Evolutionary conservation across 2,113 vertebrate species (phyloP), one percentile per base, ranked within the genome.

Genomic region (Eulemur macaco): DNA sequence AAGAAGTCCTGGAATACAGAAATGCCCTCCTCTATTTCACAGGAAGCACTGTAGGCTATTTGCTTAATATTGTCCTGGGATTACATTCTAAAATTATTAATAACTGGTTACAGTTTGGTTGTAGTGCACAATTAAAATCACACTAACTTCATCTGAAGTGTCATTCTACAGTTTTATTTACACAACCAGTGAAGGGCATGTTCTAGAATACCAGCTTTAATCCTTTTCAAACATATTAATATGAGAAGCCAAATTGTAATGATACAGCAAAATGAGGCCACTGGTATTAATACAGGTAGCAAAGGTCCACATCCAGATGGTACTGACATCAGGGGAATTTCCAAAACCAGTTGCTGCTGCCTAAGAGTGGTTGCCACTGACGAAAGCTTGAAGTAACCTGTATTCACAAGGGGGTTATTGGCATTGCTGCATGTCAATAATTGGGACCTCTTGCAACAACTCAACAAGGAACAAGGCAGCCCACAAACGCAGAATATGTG

Each of bases 211-310:
- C 98, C 98, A 99, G 98, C 97, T 98, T 98, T 99, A 98, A 99
- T 99, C 98, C 98, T 98, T 98, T 98, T 98, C 98, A 99, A 98
- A 99, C 99, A 99, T 99, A 97, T 99, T 98, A 99, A 98, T 98
- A 98, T 99, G 99, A 98, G 98, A 99, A 99, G 98, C 99, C 99
- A 99, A 99, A 99, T 99, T 96, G 98, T 99, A 99, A 99, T 99
- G 98, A 99, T 98, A 99, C 97, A 99, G 99, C 99, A 98, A 99
- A 99, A 99, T 98, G 99, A 99, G 99, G 99, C 99, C 99, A 99
- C 99, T 99, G 99, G 98, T 98, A 99, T 98, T 99, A 98, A 99
- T 98, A 99, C 98, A 99, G 98, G 99, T 99, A 99, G 99, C 99
- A 98, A 98, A 99, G 98, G 99, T 99, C 99, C 99, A 99, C 98